A percentile compares a stretch with the other conserved stretches of the same genome.
Evolutionary conservation across 1,140 invertebrate species (phyloP).

Genomic region (Stenopsyche tienmushanensis): DNA sequence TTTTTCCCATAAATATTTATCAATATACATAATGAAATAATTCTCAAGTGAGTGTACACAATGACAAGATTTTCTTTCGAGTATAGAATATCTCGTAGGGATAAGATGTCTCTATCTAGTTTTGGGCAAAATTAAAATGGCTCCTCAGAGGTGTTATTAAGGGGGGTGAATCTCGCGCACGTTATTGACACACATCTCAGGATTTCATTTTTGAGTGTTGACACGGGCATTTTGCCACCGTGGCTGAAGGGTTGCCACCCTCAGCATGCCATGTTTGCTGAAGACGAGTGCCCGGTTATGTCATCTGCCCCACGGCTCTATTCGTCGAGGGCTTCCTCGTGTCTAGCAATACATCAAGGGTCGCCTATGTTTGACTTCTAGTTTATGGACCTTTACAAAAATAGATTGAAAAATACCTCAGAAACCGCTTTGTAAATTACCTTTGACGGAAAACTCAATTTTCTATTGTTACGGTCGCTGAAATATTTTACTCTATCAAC

Average conservation of each 20-base stretch:
- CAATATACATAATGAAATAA: too few species aligned
- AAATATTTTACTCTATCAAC: not conserved
- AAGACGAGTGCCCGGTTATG: slow-evolving; percentile 2
- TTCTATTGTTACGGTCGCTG: not conserved
- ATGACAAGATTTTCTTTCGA: too few species aligned
- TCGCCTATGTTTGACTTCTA: not conserved
- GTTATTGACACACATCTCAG: slow-evolving; percentile 22
- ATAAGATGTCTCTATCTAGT: too few species aligned
- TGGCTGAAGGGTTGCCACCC: too few species aligned
- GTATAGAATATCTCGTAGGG: too few species aligned
- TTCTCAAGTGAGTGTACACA: too few species aligned
- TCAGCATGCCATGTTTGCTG: not conserved
- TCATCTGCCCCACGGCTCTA: not conserved
- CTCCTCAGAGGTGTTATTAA: not conserved
- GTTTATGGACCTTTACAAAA: not conserved
- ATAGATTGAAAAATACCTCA: too few species aligned
- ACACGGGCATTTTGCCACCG: slow-evolving; percentile 12
- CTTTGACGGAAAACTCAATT: too few species aligned
- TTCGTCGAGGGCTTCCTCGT: not conserved
- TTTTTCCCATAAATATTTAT: too few species aligned
- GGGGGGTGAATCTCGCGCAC: not conserved
- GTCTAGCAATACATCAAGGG: not conserved
- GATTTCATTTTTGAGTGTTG: slow-evolving; percentile 29
- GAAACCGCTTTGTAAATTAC: too few species aligned
- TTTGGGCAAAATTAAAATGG: not conserved